A percentile compares a stretch with the other conserved stretches of the same genome.
Conservation (phyloP, 2,888 invertebrate species). For the Timema podura region DNA sequence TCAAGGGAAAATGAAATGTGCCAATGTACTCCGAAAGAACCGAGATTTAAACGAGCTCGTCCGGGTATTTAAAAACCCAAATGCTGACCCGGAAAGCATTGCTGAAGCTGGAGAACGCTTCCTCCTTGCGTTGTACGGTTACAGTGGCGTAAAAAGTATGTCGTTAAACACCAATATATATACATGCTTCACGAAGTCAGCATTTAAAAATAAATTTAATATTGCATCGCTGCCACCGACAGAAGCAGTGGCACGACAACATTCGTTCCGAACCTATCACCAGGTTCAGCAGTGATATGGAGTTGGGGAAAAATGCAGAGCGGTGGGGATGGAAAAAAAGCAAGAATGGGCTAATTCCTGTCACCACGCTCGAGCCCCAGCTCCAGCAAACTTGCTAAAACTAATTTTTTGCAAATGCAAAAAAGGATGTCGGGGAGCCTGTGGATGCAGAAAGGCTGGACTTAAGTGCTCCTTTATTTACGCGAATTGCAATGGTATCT, state of each 20-base stretch:
- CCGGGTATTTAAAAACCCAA: constrained; percentile 2
- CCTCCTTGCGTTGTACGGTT: constrained; percentile 2
- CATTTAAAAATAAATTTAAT: too few relatives aligned
- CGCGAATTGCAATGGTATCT: constrained; percentile 31
- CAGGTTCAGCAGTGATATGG: too few relatives aligned
- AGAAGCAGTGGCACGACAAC: too few relatives aligned
- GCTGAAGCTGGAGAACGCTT: background rate
- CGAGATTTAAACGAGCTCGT: background rate
- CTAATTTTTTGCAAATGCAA: constrained; percentile 22
- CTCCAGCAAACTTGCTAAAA: constrained; percentile 26
- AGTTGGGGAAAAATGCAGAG: too few relatives aligned
- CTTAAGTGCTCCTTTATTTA: constrained; percentile 17
- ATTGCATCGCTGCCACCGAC: too few relatives aligned
- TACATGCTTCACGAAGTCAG: too few relatives aligned
- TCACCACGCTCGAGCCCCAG: constrained; percentile 24
- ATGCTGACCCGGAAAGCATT: background rate
- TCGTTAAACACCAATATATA: too few relatives aligned
- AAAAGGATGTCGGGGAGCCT: constrained; percentile 15
- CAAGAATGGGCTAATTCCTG: constrained; percentile 24
- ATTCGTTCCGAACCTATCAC: too few relatives aligned
- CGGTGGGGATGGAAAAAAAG: constrained; percentile 32
- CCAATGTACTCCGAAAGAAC: background rate
- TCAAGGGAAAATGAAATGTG: background rate
- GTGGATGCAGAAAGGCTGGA: constrained; percentile 26
- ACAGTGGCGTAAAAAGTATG: background rate